Evolutionary conservation across 2,797 vertebrate genomes (phyloP).

Genomic region (Synaphobranchus kaupii): DNA sequence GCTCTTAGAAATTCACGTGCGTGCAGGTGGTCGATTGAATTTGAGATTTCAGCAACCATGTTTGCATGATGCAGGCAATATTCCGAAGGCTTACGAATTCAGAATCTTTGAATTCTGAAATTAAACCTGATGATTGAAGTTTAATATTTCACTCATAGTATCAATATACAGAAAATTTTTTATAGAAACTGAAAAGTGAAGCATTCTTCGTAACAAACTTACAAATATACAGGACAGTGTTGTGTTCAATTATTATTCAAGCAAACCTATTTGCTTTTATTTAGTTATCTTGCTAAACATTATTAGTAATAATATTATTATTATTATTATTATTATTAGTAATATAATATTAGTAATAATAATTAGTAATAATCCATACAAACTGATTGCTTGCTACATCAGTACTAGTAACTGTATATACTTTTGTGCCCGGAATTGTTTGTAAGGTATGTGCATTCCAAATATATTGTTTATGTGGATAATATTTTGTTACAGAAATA

Average conservation of each 20-base stretch:
- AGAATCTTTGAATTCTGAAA: not conserved
- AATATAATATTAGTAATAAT: no score
- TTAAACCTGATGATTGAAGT: not conserved
- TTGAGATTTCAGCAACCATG: not conserved
- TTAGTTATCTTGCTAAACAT: not conserved
- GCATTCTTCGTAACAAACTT: not conserved
- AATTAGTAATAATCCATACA: not conserved
- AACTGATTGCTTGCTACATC: not conserved
- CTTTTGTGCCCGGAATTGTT: not conserved
- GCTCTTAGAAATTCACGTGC: slow-evolving; percentile 1
- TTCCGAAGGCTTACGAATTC: not conserved
- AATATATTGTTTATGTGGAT: not conserved
- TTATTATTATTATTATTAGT: no score
- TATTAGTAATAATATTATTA: not conserved
- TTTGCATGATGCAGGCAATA: not conserved
- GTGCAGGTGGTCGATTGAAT: not conserved
- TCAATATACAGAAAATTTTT: not conserved
- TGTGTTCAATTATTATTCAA: no score
- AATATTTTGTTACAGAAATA: not conserved
- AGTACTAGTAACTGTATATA: slow-evolving; percentile 1
- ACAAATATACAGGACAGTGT: not conserved
- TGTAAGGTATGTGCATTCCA: not conserved
- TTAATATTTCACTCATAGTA: not conserved
- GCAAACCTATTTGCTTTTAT: not conserved
- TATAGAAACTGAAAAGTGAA: not conserved